A percentile compares a stretch with the other conserved stretches of the same genome.
phyloP scores from a whole-genome alignment of 2,888 invertebrate species.

The Clepsis dumicolana region DNA sequence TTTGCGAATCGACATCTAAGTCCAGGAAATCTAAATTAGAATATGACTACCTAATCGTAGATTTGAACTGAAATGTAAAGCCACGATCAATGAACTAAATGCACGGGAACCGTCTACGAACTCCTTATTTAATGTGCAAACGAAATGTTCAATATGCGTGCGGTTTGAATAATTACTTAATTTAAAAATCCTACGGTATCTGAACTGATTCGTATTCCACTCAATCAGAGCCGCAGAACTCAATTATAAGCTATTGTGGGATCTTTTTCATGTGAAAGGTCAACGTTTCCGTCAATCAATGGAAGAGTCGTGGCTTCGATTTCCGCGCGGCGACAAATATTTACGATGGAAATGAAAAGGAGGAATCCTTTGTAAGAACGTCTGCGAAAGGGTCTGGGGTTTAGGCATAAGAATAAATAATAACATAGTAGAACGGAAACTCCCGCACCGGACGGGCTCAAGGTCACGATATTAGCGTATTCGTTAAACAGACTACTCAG shows the following conservation, averaged over 20 bases:
- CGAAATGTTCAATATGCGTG: neutral
- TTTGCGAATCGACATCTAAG: no score
- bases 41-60: no score
- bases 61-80: neutral
- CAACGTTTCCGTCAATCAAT: conserved; percentile 36
- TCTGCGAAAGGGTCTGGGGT: conserved; percentile 27
- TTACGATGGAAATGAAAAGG: conserved; percentile 39
- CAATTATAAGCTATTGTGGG: conserved; percentile 23
- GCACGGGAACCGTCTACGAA: neutral
- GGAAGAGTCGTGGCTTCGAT: conserved; percentile 33
- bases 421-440: no score
- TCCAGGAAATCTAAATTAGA: neutral
- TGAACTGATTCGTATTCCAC: conserved; percentile 8
- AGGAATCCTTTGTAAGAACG: conserved; percentile 15
- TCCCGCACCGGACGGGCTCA: no score
- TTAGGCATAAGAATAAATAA: no score
- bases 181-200: neutral
- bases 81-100: no score
- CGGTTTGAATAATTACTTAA: conserved; percentile 6
- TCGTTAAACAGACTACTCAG: no score
- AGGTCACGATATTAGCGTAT: no score
- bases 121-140: neutral
- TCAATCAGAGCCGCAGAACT: conserved; percentile 15
- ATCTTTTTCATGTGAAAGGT: conserved; percentile 36
- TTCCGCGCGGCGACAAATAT: conserved; percentile 41